Conservation (phyloP, 23 tunicate species). For the Trididemnum clinides region DNA sequence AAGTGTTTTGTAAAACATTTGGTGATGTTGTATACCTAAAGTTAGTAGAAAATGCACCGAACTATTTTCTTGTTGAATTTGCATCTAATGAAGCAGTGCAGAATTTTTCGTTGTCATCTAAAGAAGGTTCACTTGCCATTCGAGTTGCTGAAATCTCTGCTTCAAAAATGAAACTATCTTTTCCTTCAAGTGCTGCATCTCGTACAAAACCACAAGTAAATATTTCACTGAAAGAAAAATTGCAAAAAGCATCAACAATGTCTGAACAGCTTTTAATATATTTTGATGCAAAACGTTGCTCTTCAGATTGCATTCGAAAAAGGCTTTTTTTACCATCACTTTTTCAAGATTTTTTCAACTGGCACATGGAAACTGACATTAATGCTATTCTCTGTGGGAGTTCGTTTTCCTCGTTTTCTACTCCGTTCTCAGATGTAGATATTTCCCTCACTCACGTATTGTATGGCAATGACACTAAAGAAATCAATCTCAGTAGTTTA, state of each 20-base stretch:
- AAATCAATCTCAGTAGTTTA: background rate
- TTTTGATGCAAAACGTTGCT: background rate
- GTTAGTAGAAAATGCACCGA: background rate
- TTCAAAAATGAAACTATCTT: background rate
- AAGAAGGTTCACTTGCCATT: background rate
- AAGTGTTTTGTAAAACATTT: background rate
- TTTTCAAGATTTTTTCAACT: slow-evolving; percentile 47
- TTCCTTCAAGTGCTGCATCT: background rate
- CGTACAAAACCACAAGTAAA: too few relatives aligned
- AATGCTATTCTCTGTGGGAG: slow-evolving; percentile 29
- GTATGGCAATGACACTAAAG: background rate
- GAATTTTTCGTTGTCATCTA: background rate
- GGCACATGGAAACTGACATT: slow-evolving; percentile 35
- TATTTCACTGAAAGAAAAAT: too few relatives aligned
- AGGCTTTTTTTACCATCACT: slow-evolving; percentile 28
- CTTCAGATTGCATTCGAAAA: slow-evolving; percentile 22
- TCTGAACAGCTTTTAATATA: slow-evolving; percentile 14
- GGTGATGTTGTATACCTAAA: background rate
- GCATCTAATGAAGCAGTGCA: background rate
- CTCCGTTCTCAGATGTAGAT: slow-evolving; percentile 9
- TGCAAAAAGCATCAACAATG: background rate
- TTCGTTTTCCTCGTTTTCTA: background rate
- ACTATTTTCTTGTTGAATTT: slow-evolving; percentile 37
- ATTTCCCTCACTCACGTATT: slow-evolving; percentile 12
- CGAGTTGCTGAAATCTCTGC: slow-evolving; percentile 31